phyloP scores from a whole-genome alignment of 2,888 invertebrate genomes.

The Ernsta delagoae region DNA sequence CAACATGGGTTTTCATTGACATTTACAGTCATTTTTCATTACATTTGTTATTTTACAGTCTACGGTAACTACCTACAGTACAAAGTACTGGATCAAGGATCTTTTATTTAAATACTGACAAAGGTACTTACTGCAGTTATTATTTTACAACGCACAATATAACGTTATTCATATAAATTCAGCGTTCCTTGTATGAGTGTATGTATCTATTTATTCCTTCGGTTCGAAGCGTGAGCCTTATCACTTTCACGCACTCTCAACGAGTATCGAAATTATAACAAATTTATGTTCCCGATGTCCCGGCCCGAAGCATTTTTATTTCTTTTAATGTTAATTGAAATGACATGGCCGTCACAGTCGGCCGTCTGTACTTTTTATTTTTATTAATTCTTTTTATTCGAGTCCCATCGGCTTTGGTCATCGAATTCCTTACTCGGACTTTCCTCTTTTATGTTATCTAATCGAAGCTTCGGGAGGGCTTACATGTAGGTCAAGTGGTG shows the following conservation, averaged over 20 bases:
- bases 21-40: no score
- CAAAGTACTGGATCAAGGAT: no score
- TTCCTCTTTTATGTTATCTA: conserved; percentile 72
- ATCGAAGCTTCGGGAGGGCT: conserved; percentile 54
- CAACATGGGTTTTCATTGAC: no score
- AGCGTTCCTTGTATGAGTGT: no score
- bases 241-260: conserved; percentile 55
- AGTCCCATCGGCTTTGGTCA: conserved; percentile 62
- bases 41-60: no score
- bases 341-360: conserved; percentile 67
- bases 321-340: conserved; percentile 78
- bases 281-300: conserved; percentile 57
- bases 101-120: no score
- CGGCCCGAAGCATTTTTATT: conserved; percentile 62
- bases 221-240: conserved; percentile 35
- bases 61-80: no score
- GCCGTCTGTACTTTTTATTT: conserved; percentile 59
- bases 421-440: conserved; percentile 70
- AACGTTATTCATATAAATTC: no score
- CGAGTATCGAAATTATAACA: conserved; percentile 56
- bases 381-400: conserved; percentile 71
- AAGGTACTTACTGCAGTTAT: no score
- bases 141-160: no score
- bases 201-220: no score
- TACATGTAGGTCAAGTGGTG: conserved; percentile 52